Conservation (phyloP, 1,140 invertebrate species). For the roundworm (Caenorhabditis elegans) region DNA sequence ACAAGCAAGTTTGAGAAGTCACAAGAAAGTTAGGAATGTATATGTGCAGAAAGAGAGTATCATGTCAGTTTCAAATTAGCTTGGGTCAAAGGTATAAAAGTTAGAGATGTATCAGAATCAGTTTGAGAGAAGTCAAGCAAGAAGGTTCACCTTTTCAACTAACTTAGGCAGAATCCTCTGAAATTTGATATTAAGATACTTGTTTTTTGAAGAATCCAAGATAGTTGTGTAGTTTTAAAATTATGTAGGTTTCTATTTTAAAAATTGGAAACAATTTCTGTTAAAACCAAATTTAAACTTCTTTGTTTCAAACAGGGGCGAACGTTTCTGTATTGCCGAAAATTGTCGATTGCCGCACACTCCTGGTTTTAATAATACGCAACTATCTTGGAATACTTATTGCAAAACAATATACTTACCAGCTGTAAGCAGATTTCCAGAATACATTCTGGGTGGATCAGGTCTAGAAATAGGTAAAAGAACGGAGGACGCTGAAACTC, state of each 20-base stretch:
- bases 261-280: no score
- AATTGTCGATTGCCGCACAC: no score
- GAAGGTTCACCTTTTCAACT: neutral
- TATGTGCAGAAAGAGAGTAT: neutral
- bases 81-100: neutral
- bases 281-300: no score
- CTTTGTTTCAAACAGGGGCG: no score
- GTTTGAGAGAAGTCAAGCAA: neutral
- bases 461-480: slow-evolving; percentile 14
- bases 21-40: neutral
- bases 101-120: slow-evolving; percentile 31
- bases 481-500: slow-evolving; percentile 35
- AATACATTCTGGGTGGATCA: slow-evolving; percentile 19
- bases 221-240: no score
- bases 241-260: no score
- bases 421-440: slow-evolving; percentile 23
- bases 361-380: no score
- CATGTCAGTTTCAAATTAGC: slow-evolving; percentile 1
- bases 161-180: slow-evolving; percentile 4
- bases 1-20: neutral
- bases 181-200: no score
- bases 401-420: neutral
- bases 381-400: neutral
- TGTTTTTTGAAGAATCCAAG: no score
- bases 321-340: no score